Evolutionary conservation across 2,113 vertebrate species (phyloP), one percentile per base, ranked within the genome.

Genomic region (Gorilla gorilla): DNA sequence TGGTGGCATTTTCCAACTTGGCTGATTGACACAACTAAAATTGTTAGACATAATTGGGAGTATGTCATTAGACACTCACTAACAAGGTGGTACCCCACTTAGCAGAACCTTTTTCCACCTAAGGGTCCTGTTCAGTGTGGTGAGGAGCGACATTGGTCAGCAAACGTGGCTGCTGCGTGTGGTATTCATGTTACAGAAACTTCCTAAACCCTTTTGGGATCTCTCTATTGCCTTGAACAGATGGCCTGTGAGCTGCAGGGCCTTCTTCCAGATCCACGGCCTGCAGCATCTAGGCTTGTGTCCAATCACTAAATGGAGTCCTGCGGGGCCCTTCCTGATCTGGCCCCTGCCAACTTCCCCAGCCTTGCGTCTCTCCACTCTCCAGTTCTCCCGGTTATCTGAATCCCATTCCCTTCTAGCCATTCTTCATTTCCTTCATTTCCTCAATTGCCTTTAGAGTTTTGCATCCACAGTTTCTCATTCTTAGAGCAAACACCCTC

Each of bases 221-320:
- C 81, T 78, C 80, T 78, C 78, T 96, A 18, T 68, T 81, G 12
- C 64, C 45, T 93, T 48, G 23, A 64, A 64, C 66, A 97, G 72
- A 85, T 90, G 92, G 32, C 70, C 88, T 78, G 11, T 93, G 95
- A 85, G 72, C 73, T 88, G 16, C 10, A 82, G 52, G 89, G 88
- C 82, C 92, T 96, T 90, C 0, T 9, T 78, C 79, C 48, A 88
- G 73, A 86, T 81, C 32, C 55, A 79, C 8, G 18, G 68, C 79
- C 72, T 87, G 25, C 32, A 78, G 93, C 86, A 86, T 70, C 73
- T 85, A 90, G 79, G 78, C 83, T 59, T 23, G 20, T 82, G 61
- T 89, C 89, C 95, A 92, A 0, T 89, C n/a, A 48, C 92, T 83
- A 88, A 72, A 75, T 73, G 52, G 92, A 94, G 27, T 73, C 89